These are phyloP conservation scores for Brachionus manjavacas DNA, from an alignment of 1,140 invertebrate genomes.

Conservation along the genomic window DNA sequence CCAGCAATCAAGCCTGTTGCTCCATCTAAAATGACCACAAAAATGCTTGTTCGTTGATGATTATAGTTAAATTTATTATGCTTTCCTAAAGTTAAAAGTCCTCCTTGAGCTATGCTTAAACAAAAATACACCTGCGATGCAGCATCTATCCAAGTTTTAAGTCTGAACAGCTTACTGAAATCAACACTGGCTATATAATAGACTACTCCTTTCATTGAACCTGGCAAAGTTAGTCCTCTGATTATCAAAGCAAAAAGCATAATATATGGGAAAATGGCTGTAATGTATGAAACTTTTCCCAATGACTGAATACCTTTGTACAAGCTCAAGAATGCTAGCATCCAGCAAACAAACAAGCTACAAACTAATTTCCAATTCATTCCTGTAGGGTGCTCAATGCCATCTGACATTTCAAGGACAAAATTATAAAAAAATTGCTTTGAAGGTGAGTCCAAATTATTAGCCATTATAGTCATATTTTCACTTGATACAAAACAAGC, in stretches of 20 bases:
- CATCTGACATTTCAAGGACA: slow-evolving; percentile 35
- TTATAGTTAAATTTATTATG: slow-evolving; percentile 40
- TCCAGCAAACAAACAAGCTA: slow-evolving; percentile 37
- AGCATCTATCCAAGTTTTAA: slow-evolving; percentile 50
- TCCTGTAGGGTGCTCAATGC: slow-evolving; percentile 6
- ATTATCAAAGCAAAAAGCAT: slow-evolving; percentile 74
- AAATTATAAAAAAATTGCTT: slow-evolving; percentile 38
- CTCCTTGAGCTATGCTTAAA: slow-evolving; percentile 38
- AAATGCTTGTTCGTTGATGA: slow-evolving; percentile 1
- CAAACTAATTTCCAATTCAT: slow-evolving; percentile 37
- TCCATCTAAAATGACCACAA: slow-evolving; percentile 22
- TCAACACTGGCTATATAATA: slow-evolving; percentile 56
- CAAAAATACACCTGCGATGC: slow-evolving; percentile 46
- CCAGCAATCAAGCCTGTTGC: slow-evolving; percentile 61
- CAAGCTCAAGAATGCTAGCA: slow-evolving; percentile 25
- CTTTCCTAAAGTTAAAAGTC: slow-evolving; percentile 33
- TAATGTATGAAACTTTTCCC: slow-evolving; percentile 64
- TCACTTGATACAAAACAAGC: background rate
- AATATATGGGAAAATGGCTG: slow-evolving; percentile 76
- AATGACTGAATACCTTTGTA: slow-evolving; percentile 36
- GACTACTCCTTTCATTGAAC: slow-evolving; percentile 70
- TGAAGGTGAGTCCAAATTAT: slow-evolving; percentile 15
- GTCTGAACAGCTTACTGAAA: background rate
- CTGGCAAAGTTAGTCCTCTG: slow-evolving; percentile 72
- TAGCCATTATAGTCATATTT: background rate